Evolutionary conservation across 2,888 invertebrate genomes (phyloP).

Genomic region (Pherbina coryleti): DNA sequence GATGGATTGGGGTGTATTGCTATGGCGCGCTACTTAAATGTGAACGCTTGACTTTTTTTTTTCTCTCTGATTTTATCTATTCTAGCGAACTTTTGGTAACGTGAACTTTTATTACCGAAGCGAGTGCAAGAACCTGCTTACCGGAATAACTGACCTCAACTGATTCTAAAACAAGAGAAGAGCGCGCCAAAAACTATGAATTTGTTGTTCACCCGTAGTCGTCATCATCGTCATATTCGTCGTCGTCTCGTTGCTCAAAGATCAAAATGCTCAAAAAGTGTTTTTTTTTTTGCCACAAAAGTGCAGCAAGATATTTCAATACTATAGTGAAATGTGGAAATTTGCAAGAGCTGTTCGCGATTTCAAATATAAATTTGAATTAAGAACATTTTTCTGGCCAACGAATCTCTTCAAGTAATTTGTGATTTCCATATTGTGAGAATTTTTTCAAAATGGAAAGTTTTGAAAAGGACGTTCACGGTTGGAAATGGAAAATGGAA

Average conservation of each 20-base stretch:
- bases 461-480: no score
- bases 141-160: conserved; percentile 60
- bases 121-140: conserved; percentile 54
- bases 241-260: not conserved
- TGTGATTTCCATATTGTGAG: no score
- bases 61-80: not conserved
- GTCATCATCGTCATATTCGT: not conserved
- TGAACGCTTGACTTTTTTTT: not conserved
- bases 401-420: no score
- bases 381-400: not conserved
- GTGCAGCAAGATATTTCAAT: not conserved
- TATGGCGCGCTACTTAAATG: not conserved
- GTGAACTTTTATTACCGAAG: no score
- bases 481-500: no score
- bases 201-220: conserved; percentile 25
- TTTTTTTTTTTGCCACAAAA: not conserved
- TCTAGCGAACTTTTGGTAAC: no score
- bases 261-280: not conserved
- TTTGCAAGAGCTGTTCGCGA: not conserved
- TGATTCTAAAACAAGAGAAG: conserved; percentile 45
- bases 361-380: not conserved
- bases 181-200: conserved; percentile 45
- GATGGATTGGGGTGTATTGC: not conserved
- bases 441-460: no score
- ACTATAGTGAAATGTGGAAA: not conserved